Conservation (phyloP, 2,797 vertebrate species). For the Pygocentrus nattereri region DNA sequence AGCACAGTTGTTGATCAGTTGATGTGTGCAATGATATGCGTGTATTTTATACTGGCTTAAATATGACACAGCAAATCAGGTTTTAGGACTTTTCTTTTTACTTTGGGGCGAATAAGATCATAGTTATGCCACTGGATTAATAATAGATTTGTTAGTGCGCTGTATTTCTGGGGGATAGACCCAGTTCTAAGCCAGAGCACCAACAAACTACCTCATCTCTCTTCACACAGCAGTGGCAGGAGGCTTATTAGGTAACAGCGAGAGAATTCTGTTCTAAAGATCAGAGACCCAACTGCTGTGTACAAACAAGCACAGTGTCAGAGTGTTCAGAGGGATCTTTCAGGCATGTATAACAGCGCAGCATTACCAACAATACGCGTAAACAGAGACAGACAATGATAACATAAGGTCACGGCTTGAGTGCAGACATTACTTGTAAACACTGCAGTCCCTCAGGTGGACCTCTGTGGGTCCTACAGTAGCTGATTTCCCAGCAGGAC, state of each 20-base stretch:
- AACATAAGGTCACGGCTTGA: not conserved
- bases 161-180: conserved; percentile 7
- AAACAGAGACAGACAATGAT: not conserved
- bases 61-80: not conserved
- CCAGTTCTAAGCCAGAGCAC: not conserved
- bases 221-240: conserved; percentile 15
- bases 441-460: not conserved
- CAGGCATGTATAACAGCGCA: not conserved
- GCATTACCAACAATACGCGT: not conserved
- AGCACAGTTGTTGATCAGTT: not conserved
- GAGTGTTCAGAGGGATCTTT: conserved; percentile 8
- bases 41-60: not conserved
- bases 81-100: not conserved
- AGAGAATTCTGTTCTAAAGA: conserved; percentile 18
- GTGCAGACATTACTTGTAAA: conserved; percentile 8
- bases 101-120: not conserved
- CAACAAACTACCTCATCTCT: not conserved
- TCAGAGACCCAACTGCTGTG: conserved; percentile 19
- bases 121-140: not conserved
- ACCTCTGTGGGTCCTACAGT: not conserved
- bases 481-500: conserved; percentile 13
- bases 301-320: conserved; percentile 15
- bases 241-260: conserved; percentile 14
- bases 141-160: not conserved
- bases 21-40: not conserved